Percentiles rank a stretch among this genome's conserved stretches.
phyloP scores from a whole-genome alignment of 2,113 vertebrate genomes.

The Indicator indicator region DNA sequence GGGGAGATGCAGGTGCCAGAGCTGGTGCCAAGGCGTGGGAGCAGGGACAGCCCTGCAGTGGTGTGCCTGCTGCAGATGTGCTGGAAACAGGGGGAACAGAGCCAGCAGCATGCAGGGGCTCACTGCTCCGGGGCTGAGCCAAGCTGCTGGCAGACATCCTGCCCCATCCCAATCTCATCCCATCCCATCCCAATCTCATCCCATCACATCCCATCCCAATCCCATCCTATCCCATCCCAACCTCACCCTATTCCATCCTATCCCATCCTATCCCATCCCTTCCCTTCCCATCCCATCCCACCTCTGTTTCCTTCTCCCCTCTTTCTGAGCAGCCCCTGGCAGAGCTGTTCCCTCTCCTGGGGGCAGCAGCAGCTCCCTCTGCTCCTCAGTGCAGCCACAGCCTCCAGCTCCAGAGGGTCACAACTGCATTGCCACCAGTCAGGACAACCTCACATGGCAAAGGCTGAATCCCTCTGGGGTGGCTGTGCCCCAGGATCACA shows the following conservation, averaged over 20 bases:
- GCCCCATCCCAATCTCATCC: not conserved
- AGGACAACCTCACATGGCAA: not conserved
- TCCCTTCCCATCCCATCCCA: not conserved
- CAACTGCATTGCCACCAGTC: fast-evolving
- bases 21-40: not conserved
- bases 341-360: not conserved
- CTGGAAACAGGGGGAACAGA: not conserved
- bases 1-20: not conserved
- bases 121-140: not conserved
- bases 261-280: not conserved
- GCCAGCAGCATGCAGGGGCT: not conserved
- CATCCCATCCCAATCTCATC: not conserved
- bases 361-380: not conserved
- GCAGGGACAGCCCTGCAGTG: not conserved
- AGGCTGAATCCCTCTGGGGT: not conserved
- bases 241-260: not conserved
- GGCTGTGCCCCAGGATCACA: not conserved
- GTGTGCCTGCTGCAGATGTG: not conserved
- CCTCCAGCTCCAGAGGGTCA: not conserved
- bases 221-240: not conserved
- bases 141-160: not conserved
- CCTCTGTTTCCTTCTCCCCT: not conserved
- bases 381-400: fast-evolving
- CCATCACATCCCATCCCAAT: not conserved
- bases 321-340: not conserved